Evolutionary conservation across 1,140 invertebrate genomes (phyloP), one percentile per base, ranked within the genome.

Genomic region (Zelostemma sp.): DNA sequence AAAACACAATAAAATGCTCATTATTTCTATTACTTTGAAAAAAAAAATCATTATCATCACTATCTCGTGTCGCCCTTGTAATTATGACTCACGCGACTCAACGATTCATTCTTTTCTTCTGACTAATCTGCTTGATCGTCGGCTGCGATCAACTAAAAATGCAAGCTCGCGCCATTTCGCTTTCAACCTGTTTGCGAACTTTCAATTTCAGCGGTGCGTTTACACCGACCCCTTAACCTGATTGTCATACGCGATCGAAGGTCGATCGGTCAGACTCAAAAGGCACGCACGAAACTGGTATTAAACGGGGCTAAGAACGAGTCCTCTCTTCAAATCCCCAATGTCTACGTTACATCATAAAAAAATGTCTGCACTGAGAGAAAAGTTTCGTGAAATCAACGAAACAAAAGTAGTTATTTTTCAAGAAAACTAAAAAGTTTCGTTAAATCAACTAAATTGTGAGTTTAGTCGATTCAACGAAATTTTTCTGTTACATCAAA

Each of bases 171-270:
- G 11, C 31, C 12, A 59, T 68, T 68, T 68, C 54, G 40, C 58
- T 62, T 66, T 71, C 68, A 48, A 50, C 54, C 47, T 49, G 62
- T 67, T 56, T 64, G 68, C 63, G 51, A 69, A 73, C 68, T 60
- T 60, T 72, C 70, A 62, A 59, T 68, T 74, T 56, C 68, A 48
- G 15, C 21, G 48, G 17, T 47, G 63, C 64, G 64, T 61, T 64
- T 48, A 61, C 51, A 54, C 12, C 60, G 74, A 75, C 74, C 72
- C 66, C 67, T 48, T 76, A 71, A 73, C 68, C 71, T 51, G 69
- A 61, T 73, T 76, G 67, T 21, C 21, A 18, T n/a, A 46, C 49
- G 15, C 54, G 48, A 68, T 53, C 41, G 66, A 68, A 68, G 64
- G 69, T 50, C 60, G 55, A 66, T 71, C 55, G 48, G 62, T 62